Evolutionary conservation across 2,797 vertebrate species (phyloP).

Genomic region (Coreius guichenoti): DNA sequence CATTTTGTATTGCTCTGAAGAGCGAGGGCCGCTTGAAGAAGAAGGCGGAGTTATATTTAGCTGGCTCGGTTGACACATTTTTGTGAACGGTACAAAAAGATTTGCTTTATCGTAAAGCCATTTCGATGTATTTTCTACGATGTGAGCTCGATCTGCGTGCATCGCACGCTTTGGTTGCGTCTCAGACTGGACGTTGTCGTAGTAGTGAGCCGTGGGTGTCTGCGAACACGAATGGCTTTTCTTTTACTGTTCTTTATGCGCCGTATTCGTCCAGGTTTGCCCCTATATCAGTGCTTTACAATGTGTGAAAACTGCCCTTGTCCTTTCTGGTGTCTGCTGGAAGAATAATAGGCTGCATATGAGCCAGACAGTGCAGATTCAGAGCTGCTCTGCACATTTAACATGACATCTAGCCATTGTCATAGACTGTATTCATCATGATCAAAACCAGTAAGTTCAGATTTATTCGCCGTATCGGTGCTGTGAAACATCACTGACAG

Average conservation of each 20-base stretch:
- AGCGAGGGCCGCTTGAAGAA: slow-evolving; percentile 81
- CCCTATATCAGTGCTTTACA: not conserved
- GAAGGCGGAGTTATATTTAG: slow-evolving; percentile 83
- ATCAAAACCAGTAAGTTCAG: not conserved
- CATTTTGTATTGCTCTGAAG: slow-evolving; percentile 68
- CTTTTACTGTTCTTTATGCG: slow-evolving; percentile 10
- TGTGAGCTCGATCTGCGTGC: slow-evolving; percentile 49
- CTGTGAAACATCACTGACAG: slow-evolving; percentile 45
- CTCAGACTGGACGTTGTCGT: slow-evolving; percentile 52
- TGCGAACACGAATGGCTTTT: slow-evolving; percentile 38
- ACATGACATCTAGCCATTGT: slow-evolving; percentile 11
- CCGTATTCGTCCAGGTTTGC: not conserved
- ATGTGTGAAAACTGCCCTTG: not conserved
- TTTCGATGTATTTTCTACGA: slow-evolving; percentile 29
- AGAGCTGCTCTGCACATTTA: slow-evolving; percentile 28
- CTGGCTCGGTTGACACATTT: slow-evolving; percentile 75
- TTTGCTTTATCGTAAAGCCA: slow-evolving; percentile 40
- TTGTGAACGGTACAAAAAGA: slow-evolving; percentile 68
- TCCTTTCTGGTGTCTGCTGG: slow-evolving; percentile 11
- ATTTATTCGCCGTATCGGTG: not conserved
- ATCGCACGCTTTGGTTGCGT: slow-evolving; percentile 36
- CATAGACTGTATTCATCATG: not conserved
- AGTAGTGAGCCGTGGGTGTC: slow-evolving; percentile 51
- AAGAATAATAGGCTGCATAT: slow-evolving; percentile 56
- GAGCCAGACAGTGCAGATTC: slow-evolving; percentile 46